Conservation (phyloP, 2,797 vertebrate genomes). For the Threskiornis aethiopicus region DNA sequence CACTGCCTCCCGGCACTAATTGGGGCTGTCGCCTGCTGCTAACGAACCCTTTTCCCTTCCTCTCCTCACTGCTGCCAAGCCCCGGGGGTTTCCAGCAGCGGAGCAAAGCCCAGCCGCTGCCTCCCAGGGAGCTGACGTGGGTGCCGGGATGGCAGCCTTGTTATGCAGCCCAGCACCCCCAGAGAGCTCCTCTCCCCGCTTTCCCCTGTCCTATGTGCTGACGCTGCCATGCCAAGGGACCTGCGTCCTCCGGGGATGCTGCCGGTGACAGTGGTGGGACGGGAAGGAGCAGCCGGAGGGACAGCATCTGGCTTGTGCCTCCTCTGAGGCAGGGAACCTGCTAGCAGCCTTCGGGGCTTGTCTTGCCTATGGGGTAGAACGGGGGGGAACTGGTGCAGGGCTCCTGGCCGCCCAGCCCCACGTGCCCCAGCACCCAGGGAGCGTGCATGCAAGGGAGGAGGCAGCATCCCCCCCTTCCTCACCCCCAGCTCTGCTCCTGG, state of each 20-base stretch:
- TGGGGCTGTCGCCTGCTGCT: background rate
- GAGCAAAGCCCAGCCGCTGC: background rate
- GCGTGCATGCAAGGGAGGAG: background rate
- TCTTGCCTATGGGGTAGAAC: background rate
- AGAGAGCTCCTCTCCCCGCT: background rate
- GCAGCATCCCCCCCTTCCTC: background rate
- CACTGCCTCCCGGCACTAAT: background rate
- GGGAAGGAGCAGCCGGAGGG: conserved; percentile 40
- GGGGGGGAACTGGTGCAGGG: background rate
- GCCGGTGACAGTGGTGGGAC: conserved; percentile 57
- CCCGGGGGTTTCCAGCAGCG: background rate
- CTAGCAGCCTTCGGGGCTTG: background rate
- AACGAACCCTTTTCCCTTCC: background rate
- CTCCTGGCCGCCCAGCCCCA: background rate
- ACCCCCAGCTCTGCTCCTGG: background rate
- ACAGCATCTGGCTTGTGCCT: background rate
- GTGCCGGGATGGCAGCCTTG: background rate
- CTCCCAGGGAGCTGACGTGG: background rate
- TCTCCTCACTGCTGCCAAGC: background rate
- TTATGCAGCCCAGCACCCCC: background rate
- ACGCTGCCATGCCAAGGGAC: background rate
- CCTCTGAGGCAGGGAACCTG: background rate
- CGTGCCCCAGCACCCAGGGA: background rate
- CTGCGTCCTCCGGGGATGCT: background rate
- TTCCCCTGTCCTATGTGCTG: background rate